Evolutionary conservation across 2,113 vertebrate genomes (phyloP).

Genomic region (Aplodontia rufa): DNA sequence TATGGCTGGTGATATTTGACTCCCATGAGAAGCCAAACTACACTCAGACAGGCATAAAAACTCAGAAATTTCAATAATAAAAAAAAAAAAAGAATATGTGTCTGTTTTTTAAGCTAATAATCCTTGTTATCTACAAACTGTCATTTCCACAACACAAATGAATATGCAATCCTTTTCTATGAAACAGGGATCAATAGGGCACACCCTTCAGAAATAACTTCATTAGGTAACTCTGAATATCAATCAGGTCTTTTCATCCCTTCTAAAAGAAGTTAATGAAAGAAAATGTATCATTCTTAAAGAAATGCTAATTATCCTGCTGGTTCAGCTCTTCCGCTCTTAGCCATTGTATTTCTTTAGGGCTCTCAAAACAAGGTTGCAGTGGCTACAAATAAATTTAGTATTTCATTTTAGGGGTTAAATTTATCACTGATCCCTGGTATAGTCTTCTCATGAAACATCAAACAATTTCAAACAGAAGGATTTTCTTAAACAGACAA

Average conservation of each 20-base stretch:
- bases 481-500: neutral
- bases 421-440: neutral
- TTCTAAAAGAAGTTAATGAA: constrained; percentile 25
- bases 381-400: constrained; percentile 6
- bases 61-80: too few species aligned
- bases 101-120: constrained; percentile 3
- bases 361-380: constrained; percentile 28
- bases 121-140: constrained; percentile 16
- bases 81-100: constrained; percentile 18
- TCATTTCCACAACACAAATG: constrained; percentile 19
- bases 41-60: too few species aligned
- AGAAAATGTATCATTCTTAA: neutral
- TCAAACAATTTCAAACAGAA: neutral
- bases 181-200: neutral
- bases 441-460: neutral
- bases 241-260: constrained; percentile 28
- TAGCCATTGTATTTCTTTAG: constrained; percentile 6
- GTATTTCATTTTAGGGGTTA: neutral
- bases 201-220: neutral
- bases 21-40: too few species aligned
- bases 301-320: constrained; percentile 27
- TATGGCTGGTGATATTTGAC: too few species aligned
- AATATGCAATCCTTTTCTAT: constrained; percentile 42
- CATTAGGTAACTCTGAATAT: neutral
- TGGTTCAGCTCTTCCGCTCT: neutral